Conservation (phyloP, 2,797 vertebrate genomes). For the Sarcoramphus papa region DNA sequence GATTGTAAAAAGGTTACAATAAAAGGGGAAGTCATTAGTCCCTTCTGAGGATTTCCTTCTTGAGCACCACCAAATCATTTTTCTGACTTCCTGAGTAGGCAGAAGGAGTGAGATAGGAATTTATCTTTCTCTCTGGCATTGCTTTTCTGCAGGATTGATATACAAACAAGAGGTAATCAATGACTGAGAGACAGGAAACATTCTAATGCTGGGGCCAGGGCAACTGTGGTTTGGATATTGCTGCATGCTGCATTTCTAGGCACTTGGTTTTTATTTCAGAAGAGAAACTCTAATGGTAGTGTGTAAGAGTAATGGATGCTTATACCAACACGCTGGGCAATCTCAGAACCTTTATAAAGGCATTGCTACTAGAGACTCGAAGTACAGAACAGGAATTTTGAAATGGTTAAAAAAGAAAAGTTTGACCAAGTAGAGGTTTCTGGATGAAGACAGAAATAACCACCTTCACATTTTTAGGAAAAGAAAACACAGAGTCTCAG, state of each 20-base stretch:
- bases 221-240: not conserved
- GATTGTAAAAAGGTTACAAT: not conserved
- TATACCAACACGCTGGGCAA: not conserved
- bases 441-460: not conserved
- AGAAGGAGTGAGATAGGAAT: not conserved
- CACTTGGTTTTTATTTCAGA: not conserved
- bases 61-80: not conserved
- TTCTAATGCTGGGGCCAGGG: not conserved
- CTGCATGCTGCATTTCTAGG: not conserved
- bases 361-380: not conserved
- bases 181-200: not conserved
- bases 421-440: not conserved
- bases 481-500: not conserved
- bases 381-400: not conserved
- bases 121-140: not conserved
- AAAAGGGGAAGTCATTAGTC: not conserved
- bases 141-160: not conserved
- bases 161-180: not conserved
- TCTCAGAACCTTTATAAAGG: not conserved
- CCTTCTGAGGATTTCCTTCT: not conserved
- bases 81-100: not conserved
- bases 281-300: not conserved
- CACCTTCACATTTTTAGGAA: not conserved
- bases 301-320: not conserved
- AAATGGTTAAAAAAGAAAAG: not conserved